Conservation (phyloP, 2,113 vertebrate genomes). For the Vicugna pacos region DNA sequence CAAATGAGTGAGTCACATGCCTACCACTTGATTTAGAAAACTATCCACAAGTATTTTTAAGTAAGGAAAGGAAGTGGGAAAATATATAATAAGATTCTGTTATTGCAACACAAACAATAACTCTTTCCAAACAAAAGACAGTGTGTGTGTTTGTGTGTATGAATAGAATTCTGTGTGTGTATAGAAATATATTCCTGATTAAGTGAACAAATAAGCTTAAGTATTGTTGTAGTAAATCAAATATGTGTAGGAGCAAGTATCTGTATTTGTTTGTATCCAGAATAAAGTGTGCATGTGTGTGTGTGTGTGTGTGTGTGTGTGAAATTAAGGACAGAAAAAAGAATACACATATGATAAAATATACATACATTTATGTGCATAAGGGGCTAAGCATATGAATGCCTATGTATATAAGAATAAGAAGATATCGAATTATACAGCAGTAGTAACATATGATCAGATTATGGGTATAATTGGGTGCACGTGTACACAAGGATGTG, state of each 20-base stretch:
- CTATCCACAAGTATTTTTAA: not conserved
- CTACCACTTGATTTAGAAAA: not conserved
- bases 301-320: not conserved
- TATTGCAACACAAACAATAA: not conserved
- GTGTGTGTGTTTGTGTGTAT: not conserved
- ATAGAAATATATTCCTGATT: not conserved
- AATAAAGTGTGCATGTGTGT: not conserved
- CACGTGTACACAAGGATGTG: rapidly evolving
- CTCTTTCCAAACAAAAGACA: not conserved
- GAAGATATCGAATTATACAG: not conserved
- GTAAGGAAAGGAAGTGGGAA: not conserved
- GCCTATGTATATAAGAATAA: not conserved
- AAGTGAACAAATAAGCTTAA: not conserved
- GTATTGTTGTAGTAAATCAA: not conserved
- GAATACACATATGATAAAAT: not conserved
- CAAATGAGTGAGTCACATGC: not conserved
- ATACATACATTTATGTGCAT: not conserved
- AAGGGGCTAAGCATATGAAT: not conserved
- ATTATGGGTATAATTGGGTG: not conserved
- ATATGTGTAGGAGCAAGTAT: not conserved
- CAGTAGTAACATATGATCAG: not conserved
- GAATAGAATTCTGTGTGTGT: not conserved
- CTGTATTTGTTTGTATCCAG: not conserved
- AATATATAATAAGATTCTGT: not conserved
- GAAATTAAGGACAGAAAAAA: not conserved